A percentile compares a stretch with the other conserved stretches of the same genome.
Conservation (phyloP, 2,888 invertebrate genomes). For the Latrodectus elegans region DNA sequence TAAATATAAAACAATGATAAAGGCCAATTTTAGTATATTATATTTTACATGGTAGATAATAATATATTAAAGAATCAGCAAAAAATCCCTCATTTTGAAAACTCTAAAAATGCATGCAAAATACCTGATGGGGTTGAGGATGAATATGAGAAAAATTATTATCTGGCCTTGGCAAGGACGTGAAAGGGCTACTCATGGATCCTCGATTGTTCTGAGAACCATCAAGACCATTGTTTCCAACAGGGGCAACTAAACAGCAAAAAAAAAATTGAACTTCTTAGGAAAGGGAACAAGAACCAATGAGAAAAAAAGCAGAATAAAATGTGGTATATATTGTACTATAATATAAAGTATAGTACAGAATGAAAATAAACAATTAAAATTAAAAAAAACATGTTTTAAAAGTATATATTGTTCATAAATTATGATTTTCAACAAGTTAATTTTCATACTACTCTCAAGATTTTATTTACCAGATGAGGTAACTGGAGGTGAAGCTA, state of each 20-base stretch:
- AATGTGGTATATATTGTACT: too few species aligned
- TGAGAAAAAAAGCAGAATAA: too few species aligned
- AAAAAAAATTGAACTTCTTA: too few species aligned
- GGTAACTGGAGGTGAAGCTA: conserved; percentile 66
- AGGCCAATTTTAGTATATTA: too few species aligned
- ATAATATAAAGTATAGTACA: not conserved
- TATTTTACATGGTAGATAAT: too few species aligned
- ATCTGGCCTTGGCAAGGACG: conserved; percentile 77
- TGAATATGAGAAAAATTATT: conserved; percentile 95
- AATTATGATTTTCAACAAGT: too few species aligned
- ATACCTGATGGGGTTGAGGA: conserved; percentile 80
- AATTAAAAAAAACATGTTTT: too few species aligned
- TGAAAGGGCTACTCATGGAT: conserved; percentile 76
- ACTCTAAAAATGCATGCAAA: not conserved
- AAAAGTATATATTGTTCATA: too few species aligned
- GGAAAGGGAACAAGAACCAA: too few species aligned
- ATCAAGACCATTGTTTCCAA: conserved; percentile 70
- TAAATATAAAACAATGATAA: too few species aligned
- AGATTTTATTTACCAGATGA: conserved; percentile 49
- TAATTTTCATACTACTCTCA: too few species aligned
- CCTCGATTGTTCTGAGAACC: conserved; percentile 75
- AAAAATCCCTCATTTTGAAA: not conserved
- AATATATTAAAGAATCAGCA: too few species aligned
- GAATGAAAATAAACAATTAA: not conserved
- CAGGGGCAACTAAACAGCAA: conserved; percentile 42